These are phyloP conservation scores for Heliopora coerulea DNA, from an alignment of 92 coral and sea anemone genomes.

Conservation along the genomic window DNA sequence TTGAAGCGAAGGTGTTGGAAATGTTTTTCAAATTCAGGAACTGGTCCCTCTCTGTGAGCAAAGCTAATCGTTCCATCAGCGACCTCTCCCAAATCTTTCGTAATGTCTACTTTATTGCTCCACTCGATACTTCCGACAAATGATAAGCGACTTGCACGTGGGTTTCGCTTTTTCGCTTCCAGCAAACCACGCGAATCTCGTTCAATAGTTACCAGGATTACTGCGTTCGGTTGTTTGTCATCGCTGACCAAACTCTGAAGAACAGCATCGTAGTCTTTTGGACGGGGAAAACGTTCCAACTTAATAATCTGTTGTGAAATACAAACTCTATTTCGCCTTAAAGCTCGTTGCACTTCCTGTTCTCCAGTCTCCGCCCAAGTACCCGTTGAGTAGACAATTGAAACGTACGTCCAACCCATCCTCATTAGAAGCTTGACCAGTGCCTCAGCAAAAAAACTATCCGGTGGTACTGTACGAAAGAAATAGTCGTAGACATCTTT, in stretches of 20 bases:
- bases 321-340: conserved; percentile 31
- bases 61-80: conserved; percentile 84
- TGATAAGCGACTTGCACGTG: conserved; percentile 43
- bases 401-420: conserved; percentile 74
- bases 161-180: neutral
- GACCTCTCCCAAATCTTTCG: conserved; percentile 70
- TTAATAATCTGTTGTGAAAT: neutral
- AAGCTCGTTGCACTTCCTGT: conserved; percentile 40
- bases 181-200: neutral
- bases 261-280: neutral
- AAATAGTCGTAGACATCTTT: conserved; percentile 74
- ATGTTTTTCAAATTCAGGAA: conserved; percentile 61
- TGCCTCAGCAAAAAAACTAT: conserved; percentile 75
- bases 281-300: neutral
- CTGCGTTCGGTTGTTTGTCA: neutral
- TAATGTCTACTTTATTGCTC: conserved; percentile 81
- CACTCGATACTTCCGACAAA: conserved; percentile 95
- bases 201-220: neutral
- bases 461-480: conserved; percentile 88
- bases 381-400: conserved; percentile 64
- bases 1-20: conserved; percentile 48
- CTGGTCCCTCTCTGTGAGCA: conserved; percentile 67
- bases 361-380: conserved; percentile 68
- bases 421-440: conserved; percentile 58
- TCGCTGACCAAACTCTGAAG: neutral